Percentiles rank a stretch among this genome's conserved stretches.
phyloP scores from a whole-genome alignment of 2,888 invertebrate genomes.

The Nemotelus nigrinus region DNA sequence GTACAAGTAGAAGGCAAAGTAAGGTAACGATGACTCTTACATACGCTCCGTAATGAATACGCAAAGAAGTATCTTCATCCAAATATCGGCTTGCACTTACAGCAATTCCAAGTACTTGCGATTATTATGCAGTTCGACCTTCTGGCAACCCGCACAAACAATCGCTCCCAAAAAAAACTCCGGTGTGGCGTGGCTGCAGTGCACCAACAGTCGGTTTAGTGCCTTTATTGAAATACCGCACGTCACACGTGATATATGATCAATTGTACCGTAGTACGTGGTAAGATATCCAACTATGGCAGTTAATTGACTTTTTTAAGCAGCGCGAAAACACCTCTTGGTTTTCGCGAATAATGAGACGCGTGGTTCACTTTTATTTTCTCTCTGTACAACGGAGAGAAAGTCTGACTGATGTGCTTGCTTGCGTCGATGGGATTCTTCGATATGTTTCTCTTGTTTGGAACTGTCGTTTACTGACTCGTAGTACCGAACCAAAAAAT shows the following conservation, averaged over 20 bases:
- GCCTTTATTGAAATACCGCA: not conserved
- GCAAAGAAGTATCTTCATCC: conserved; percentile 21
- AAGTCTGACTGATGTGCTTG: not conserved
- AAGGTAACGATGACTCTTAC: conserved; percentile 11
- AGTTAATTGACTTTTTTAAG: not conserved
- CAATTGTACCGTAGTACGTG: not conserved
- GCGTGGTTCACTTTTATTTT: not conserved
- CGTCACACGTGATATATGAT: conserved; percentile 14
- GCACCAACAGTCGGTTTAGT: not conserved
- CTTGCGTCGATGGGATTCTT: no score
- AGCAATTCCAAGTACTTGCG: not conserved
- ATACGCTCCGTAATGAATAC: not conserved
- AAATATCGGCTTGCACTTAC: not conserved
- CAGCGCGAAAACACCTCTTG: not conserved
- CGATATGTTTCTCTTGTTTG: no score
- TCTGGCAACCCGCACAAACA: conserved; percentile 2
- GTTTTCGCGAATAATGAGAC: not conserved
- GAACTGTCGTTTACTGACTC: no score
- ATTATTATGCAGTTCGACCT: conserved; percentile 21
- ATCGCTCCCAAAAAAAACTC: not conserved
- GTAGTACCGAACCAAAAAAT: no score
- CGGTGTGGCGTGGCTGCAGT: not conserved
- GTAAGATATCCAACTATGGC: not conserved
- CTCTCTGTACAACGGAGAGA: not conserved
- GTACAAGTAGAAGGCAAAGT: not conserved